Base-by-base conservation (phyloP, 2,113 vertebrate species). In the Ia io region DNA sequence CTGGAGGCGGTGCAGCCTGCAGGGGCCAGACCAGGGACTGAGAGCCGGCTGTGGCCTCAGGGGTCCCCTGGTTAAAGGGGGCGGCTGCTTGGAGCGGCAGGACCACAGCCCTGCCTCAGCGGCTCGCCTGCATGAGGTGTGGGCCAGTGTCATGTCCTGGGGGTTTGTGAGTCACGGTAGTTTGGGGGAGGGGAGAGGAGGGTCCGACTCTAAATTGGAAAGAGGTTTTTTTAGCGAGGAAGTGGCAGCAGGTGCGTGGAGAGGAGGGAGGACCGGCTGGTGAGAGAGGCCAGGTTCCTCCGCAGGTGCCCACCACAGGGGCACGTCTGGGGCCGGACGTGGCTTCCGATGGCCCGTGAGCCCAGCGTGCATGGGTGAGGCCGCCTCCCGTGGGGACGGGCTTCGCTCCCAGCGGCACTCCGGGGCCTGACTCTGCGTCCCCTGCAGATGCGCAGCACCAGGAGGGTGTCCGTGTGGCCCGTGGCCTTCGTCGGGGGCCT, bases 401-500 rank as follows among this genome's bases (percentile, higher is more conserved):
- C 53, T 4, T 30, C 13, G 6, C 6, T 28, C 44, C 69, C 49
- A 8, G 0, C 25, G 5, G 12, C 53, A 30, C 23, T 4, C 14
- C 4, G 16, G 17, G 23, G 42, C 59, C 91, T 96, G 73, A 96
- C 37, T 77, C 65, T 30, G 40, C 47, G 37, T 91, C 84, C 91
- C 94, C 78, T 79, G 51, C 96, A 99, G 99, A 99, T 99, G 99
- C 99, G 99, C 96, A 99, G 98, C 78, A 99, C 99, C 80, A 98
- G 99, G 69, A 99, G 99, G 97, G 99, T 99, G 78, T 99, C 99
- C 0, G 99, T 99, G 97, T 99, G 99, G 99, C 99, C 99, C 0
- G 99, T 99, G 71, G 99, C 99, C 78, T 99, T 99, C 6, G 99
- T 99, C 7, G 99, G 99, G 0, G 99, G 99, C 78, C 97, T 99